Percentiles rank a stretch among this genome's conserved stretches.
These are phyloP conservation scores for Cataglyphis altisquamis DNA, from an alignment of 2,888 invertebrate genomes.

Conservation along the genomic window DNA sequence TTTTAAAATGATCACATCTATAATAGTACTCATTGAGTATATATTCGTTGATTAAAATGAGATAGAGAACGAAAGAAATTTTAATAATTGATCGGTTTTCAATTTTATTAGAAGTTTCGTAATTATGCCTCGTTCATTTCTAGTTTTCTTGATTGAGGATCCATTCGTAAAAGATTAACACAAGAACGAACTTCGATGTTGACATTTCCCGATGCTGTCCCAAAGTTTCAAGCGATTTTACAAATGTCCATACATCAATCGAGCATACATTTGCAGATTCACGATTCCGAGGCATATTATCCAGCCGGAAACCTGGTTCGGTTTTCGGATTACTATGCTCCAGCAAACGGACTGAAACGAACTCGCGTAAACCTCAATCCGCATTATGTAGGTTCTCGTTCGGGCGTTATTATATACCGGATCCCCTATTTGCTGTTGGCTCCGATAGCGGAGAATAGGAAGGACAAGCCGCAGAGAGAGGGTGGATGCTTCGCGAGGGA, in stretches of 20 bases:
- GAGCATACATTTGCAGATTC: not conserved
- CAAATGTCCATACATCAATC: constrained; percentile 43
- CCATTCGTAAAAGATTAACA: constrained; percentile 24
- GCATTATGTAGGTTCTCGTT: constrained; percentile 42
- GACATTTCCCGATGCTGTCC: constrained; percentile 7
- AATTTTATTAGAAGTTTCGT: not conserved
- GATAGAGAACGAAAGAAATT: not conserved
- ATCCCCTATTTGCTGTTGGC: constrained; percentile 32
- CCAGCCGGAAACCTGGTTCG: not conserved
- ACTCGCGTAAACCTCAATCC: constrained; percentile 47
- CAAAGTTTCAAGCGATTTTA: constrained; percentile 24
- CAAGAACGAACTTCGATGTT: constrained; percentile 7
- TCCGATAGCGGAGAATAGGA: constrained; percentile 43
- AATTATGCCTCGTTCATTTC: not conserved
- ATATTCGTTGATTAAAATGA: not conserved
- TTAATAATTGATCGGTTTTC: not conserved
- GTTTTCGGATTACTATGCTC: constrained; percentile 44
- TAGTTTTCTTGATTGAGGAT: constrained; percentile 11
- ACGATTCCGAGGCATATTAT: constrained; percentile 26
- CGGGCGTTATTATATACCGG: constrained; percentile 18
- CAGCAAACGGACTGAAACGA: constrained; percentile 20
- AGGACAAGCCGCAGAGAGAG: not conserved
- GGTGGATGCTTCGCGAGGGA: not conserved
- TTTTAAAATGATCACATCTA: not conserved
- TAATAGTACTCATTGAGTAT: not conserved